Base-by-base conservation (phyloP, 1,140 invertebrate species). In the Planococcus citri region DNA sequence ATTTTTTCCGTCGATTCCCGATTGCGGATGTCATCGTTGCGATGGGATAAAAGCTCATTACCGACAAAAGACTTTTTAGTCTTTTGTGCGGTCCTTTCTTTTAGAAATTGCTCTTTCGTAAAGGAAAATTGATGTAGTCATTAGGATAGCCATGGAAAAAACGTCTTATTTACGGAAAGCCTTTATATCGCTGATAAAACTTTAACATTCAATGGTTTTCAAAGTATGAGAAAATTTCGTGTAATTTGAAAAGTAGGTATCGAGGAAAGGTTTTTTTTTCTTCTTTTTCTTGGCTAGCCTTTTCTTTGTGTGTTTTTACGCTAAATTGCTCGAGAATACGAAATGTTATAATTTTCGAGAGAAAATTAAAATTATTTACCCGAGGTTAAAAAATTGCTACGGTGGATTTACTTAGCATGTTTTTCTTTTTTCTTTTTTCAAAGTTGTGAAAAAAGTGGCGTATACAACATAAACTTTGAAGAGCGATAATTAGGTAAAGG, bases 71-170 rank as follows among this genome's bases (percentile, higher is more conserved):
- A 51, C 41, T 51, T 51, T 51, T 51, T 51, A 51, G 41, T 51
- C 41, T 51, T 51, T 51, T 51, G n/a, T 20, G 41, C 41, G 41
- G 41, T 51, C 41, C 41, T 51, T 51, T 51, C 41, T 51, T 51
- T 51, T 51, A 51, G 41, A 51, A 51, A 51, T 51, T 51, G 41
- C 41, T 51, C 41, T 51, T 14, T 20, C 41, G 41, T 51, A 51
- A 51, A 51, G 41, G 41, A 51, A 51, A 51, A 51, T 51, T 51
- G 41, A 51, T 51, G 41, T 51, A 51, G 41, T 51, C 41, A 51
- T 51, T 51, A 51, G 41, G 41, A 51, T 51, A 51, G 41, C 41
- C 41, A 51, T 51, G 41, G 41, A 51, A 51, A 51, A 51, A 51
- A 51, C 41, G 41, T 51, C 41, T 51, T 51, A 51, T 51, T 51